Percentiles rank a stretch among this genome's conserved stretches.
phyloP scores from a whole-genome alignment of 2,113 vertebrate species.

The Helogale parvula region DNA sequence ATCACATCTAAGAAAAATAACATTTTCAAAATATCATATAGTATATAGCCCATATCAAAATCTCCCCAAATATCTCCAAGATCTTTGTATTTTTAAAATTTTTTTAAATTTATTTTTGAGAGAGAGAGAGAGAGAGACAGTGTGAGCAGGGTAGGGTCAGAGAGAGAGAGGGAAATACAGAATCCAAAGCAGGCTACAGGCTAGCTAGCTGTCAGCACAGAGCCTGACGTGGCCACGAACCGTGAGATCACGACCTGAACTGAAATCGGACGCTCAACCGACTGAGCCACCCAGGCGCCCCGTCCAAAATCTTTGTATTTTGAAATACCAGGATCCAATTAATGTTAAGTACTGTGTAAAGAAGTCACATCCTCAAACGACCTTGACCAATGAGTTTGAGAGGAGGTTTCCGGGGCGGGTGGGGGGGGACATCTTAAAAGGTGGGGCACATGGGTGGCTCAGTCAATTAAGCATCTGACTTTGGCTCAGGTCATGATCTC shows the following conservation, averaged over 20 bases:
- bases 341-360: not conserved
- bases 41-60: not conserved
- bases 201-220: too few relatives aligned
- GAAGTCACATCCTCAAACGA: not conserved
- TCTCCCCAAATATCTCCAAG: not conserved
- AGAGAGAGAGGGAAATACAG: too few relatives aligned
- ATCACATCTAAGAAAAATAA: not conserved
- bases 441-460: not conserved
- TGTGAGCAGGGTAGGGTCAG: too few relatives aligned
- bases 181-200: too few relatives aligned
- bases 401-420: not conserved
- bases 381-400: not conserved
- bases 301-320: not conserved
- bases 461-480: too few relatives aligned
- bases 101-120: too few relatives aligned
- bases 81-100: not conserved
- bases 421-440: not conserved
- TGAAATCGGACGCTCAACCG: too few relatives aligned
- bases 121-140: too few relatives aligned
- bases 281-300: too few relatives aligned
- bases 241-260: too few relatives aligned
- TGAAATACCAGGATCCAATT: not conserved
- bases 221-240: too few relatives aligned
- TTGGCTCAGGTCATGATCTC: not conserved
- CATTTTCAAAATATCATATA: conserved; percentile 14